A percentile compares a stretch with the other conserved stretches of the same genome.
Conservation (phyloP, 2,113 vertebrate species). For the Python bivittatus region DNA sequence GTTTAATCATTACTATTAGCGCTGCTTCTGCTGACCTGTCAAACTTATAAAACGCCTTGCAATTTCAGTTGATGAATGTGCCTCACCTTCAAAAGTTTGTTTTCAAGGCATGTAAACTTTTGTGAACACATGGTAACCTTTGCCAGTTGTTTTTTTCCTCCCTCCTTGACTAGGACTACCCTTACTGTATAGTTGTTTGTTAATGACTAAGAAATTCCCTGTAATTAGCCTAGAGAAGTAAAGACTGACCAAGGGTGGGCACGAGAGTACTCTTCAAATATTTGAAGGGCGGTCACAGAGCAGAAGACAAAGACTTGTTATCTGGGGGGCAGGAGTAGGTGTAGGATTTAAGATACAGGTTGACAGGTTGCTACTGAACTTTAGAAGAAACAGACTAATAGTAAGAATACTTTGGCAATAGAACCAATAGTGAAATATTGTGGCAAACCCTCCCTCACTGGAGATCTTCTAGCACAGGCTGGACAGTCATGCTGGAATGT, state of each 20-base stretch:
- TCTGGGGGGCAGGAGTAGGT: neutral
- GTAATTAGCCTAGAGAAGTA: neutral
- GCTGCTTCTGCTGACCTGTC: neutral
- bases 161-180: neutral
- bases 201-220: neutral
- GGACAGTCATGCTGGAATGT: neutral
- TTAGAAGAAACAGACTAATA: neutral
- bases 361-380: neutral
- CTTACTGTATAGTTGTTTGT: neutral
- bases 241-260: neutral
- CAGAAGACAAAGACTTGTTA: neutral
- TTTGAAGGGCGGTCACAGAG: neutral
- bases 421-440: neutral
- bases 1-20: neutral
- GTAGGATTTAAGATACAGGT: neutral
- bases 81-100: neutral
- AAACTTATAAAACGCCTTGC: neutral
- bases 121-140: too few species aligned
- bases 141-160: neutral
- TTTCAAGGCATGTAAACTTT: neutral
- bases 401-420: neutral
- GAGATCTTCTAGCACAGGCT: neutral
- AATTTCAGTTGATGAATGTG: neutral
- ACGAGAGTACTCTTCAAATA: neutral
- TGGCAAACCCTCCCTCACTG: neutral